Conservation (phyloP, 1,140 invertebrate genomes). For the Cataglyphis hispanica region DNA sequence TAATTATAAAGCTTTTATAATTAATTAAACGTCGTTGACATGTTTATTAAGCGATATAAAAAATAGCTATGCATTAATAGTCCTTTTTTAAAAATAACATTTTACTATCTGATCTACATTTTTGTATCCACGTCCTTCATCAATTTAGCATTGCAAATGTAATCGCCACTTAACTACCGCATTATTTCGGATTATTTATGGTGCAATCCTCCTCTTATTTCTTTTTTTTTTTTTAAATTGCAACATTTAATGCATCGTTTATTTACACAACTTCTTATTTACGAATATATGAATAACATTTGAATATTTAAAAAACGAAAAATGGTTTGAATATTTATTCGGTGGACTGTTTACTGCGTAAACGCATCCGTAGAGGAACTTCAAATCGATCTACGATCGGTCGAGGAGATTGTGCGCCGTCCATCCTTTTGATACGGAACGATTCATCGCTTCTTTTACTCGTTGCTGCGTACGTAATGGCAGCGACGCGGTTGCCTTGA, state of each 20-base stretch:
- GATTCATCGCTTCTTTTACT: constrained; percentile 55
- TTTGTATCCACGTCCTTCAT: not conserved
- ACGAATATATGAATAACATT: not conserved
- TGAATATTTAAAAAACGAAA: not conserved
- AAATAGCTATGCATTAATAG: not conserved
- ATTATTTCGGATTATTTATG: constrained; percentile 14
- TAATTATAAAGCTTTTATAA: not conserved
- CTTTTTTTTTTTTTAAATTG: not conserved
- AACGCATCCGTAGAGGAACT: not conserved
- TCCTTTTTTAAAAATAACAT: constrained; percentile 1
- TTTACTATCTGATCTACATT: constrained; percentile 24
- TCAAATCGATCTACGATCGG: not conserved
- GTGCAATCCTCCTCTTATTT: constrained; percentile 1
- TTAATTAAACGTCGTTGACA: not conserved
- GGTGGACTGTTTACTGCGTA: not conserved
- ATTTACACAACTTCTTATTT: not conserved
- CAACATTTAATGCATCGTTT: not conserved
- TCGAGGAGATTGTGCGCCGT: not conserved
- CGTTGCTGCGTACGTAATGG: constrained; percentile 48
- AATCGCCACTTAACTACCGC: not conserved
- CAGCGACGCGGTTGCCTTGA: constrained; percentile 69
- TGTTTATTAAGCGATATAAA: not conserved
- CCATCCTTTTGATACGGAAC: constrained; percentile 59
- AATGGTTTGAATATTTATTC: not conserved
- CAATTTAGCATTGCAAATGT: constrained; percentile 37